Evolutionary conservation across 1,140 invertebrate species (phyloP), one percentile per base, ranked within the genome.

Genomic region (Drosophila truncata): DNA sequence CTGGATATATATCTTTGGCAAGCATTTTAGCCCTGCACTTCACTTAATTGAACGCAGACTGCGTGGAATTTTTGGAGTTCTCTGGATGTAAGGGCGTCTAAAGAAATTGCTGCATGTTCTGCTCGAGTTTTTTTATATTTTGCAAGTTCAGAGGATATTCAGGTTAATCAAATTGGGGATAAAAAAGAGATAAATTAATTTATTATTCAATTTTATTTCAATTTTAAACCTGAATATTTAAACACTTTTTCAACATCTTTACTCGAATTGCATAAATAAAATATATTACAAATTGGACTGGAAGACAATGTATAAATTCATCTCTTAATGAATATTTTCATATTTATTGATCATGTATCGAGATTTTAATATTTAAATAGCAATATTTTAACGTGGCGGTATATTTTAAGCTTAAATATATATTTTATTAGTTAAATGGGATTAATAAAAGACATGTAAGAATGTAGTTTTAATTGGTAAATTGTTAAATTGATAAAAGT

Each of bases 1-100:
- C 13, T 20, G 31, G 10, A 33, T 33, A 9, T 39, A 41, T 44
- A 20, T 46, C 18, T 49, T 41, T 23, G 11, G 23, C 23, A 33
- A 66, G 50, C 65, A 25, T 31, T 23, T 27, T 47, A 37, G 42
- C 50, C 5, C 35, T 64, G 78, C 71, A 76, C 62, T 80, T 59
- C 50, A 44, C 39, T 27, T 74, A 80, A 80, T 80, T 75, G 52
- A 80, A 74, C 29, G 39, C 16, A 47, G 13, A 44, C 58, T 39
- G 23, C 20, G 39, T 33, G 33, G 41, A 18, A 62, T 74, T 33
- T 47, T 31, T 20, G 6, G 8, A 5, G 61, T 25, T 69, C 20
- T 35, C 64, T 14, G 33, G 25, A 29, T 49, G 33, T 9, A 29
- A 7, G 4, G 27, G n/a, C 8, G 18, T n/a, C 23, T 25, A 50